Base-by-base conservation (phyloP, 1,140 invertebrate species). In the Micrasema longulum region DNA sequence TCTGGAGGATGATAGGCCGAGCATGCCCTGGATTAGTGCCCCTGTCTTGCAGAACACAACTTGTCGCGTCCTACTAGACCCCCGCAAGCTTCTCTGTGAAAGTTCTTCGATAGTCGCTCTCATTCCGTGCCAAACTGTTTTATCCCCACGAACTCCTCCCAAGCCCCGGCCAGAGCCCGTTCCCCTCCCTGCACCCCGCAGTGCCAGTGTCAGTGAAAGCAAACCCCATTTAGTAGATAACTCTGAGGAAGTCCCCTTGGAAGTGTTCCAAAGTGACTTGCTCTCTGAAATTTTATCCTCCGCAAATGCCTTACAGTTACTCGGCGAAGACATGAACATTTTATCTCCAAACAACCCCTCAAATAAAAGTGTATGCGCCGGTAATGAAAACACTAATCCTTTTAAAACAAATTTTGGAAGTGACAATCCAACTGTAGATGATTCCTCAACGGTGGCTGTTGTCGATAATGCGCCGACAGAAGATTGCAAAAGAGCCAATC, bases 101-200 rank as follows among this genome's bases (percentile, higher is more conserved):
- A 76, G 74, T 65, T 76, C 74, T n/a, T 76, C 74, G 16, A 62
- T 76, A 35, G 68, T 76, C 5, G 74, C 74, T 6, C 69, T 76
- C 23, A 72, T 76, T 47, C 74, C 74, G 3, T 76, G 74, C 65
- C 71, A 71, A 50, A 73, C 62, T 31, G 43, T 69, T 20, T 31
- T 26, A 5, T 64, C 60, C 23, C 5, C 14, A 6, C 26, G 43
- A 43, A 7, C 26, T 16, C 10, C 6, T 2, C 14, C 18, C 9
- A 63, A 60, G 52, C 18, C 66, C 5, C 26, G 64, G 43, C 11
- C 18, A 11, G n/a, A 16, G 26, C 26, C 26, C 7, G 7, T 31
- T 31, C 26, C 26, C 26, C 26, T n/a, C n/a, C n/a, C n/a, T n/a
- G n/a, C n/a, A n/a, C n/a, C n/a, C n/a, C n/a, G n/a, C n/a, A n/a